Evolutionary conservation across 2,888 invertebrate genomes (phyloP).

Genomic region (Agrotis clavis): DNA sequence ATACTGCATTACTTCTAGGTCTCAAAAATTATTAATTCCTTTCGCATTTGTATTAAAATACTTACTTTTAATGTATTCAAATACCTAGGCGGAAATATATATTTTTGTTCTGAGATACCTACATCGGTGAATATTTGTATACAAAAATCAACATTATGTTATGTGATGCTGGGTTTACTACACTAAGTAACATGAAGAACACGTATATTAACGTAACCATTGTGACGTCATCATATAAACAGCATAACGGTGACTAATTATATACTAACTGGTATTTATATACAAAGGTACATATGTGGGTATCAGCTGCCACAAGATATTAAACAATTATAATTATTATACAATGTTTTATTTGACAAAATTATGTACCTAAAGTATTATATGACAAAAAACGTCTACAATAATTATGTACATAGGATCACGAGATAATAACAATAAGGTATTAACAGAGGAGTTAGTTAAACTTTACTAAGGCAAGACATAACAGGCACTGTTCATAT

Average conservation of each 20-base stretch:
- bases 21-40: conserved; percentile 45
- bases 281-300: conserved; percentile 48
- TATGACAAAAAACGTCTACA: conserved; percentile 44
- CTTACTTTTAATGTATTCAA: conserved; percentile 49
- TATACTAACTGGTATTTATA: conserved; percentile 47
- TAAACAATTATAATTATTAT: conserved; percentile 51
- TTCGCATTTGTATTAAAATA: conserved; percentile 58
- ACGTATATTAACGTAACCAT: conserved; percentile 70
- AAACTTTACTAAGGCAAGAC: conserved; percentile 79
- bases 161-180: conserved; percentile 55
- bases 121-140: conserved; percentile 65
- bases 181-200: conserved; percentile 66
- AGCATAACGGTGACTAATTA: conserved; percentile 54
- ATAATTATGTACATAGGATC: conserved; percentile 64
- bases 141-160: conserved; percentile 57
- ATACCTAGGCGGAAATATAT: conserved; percentile 62
- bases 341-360: conserved; percentile 53
- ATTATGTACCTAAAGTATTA: conserved; percentile 47
- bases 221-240: conserved; percentile 62
- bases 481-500: conserved; percentile 72
- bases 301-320: conserved; percentile 56
- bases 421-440: conserved; percentile 55
- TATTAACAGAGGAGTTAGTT: conserved; percentile 62
- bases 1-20: conserved; percentile 34
- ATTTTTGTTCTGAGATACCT: conserved; percentile 55